Percentiles rank a stretch among this genome's conserved stretches.
These are phyloP conservation scores for Psittacula derbiana DNA, from an alignment of 2,797 vertebrate species.

Conservation along the genomic window DNA sequence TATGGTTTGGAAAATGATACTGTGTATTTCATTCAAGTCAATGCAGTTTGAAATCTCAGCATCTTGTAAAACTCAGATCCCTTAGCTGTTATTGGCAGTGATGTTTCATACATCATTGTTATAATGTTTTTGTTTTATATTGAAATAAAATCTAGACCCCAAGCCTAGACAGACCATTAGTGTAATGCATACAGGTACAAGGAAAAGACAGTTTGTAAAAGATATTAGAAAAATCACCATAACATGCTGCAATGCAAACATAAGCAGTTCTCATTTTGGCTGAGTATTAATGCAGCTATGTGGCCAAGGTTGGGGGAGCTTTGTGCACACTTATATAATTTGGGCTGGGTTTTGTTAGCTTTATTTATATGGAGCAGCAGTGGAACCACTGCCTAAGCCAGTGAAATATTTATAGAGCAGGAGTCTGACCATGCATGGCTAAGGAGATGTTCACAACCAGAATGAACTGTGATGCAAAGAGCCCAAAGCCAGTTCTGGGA, in stretches of 20 bases:
- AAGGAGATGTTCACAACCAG: neutral
- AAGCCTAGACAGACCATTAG: neutral
- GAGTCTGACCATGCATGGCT: neutral
- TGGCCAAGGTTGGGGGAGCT: neutral
- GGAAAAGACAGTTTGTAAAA: neutral
- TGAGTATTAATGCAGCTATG: neutral
- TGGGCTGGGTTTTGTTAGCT: neutral
- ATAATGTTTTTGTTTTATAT: neutral
- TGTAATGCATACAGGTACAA: neutral
- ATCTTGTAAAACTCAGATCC: neutral
- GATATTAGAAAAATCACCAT: neutral
- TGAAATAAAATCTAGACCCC: neutral
- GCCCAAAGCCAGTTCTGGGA: neutral
- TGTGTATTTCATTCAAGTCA: neutral
- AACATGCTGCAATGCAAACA: neutral
- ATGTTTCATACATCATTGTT: neutral
- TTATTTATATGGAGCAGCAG: neutral
- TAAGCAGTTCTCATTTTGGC: neutral
- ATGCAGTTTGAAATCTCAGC: neutral
- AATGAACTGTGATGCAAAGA: neutral
- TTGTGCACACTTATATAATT: neutral
- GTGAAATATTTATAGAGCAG: neutral
- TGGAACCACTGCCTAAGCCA: neutral
- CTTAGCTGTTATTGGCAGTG: rapidly evolving
- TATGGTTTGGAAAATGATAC: neutral